phyloP scores from a whole-genome alignment of 1,140 invertebrate genomes.

The Steinernema khuongi region DNA sequence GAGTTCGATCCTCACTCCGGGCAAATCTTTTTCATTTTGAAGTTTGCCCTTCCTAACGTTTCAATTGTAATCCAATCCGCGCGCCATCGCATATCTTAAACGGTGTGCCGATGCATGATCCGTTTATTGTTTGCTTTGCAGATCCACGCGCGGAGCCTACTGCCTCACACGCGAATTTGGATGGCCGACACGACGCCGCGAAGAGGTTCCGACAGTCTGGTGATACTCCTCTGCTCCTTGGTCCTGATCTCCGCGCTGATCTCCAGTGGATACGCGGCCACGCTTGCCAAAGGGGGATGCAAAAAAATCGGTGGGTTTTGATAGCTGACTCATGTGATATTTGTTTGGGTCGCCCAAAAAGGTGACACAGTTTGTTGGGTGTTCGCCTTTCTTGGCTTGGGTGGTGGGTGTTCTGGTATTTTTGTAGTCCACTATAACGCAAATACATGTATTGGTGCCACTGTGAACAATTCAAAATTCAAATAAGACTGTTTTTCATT shows the following conservation, averaged over 20 bases:
- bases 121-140: background rate
- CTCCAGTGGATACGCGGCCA: too few relatives aligned
- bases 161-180: background rate
- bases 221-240: background rate
- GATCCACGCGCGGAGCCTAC: background rate
- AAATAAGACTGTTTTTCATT: too few relatives aligned
- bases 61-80: background rate
- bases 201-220: background rate
- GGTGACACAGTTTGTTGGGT: background rate
- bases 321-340: background rate
- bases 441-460: too few relatives aligned
- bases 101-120: background rate
- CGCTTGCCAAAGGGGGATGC: background rate
- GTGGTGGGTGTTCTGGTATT: too few relatives aligned
- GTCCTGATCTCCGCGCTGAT: background rate
- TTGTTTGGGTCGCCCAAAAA: background rate
- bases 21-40: background rate
- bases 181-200: background rate
- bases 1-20: constrained; percentile 80
- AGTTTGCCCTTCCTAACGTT: background rate
- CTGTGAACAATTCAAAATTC: too few relatives aligned
- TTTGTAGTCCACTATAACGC: too few relatives aligned
- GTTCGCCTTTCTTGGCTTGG: too few relatives aligned
- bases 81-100: background rate
- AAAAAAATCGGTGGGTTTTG: background rate